Conservation (phyloP, 2,113 vertebrate species). For the Mormyrus lacerda region DNA sequence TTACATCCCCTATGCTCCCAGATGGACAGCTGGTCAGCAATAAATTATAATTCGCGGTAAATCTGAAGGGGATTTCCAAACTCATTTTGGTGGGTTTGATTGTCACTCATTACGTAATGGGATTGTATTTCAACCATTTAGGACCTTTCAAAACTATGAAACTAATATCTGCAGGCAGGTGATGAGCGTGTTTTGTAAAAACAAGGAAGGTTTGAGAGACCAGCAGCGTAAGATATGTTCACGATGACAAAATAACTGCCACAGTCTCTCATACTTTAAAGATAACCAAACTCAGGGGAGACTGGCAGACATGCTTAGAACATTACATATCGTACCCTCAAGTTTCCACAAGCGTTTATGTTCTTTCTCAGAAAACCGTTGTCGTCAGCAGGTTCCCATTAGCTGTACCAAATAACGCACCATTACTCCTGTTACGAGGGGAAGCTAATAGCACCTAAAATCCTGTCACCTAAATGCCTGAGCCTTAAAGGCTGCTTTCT, state of each 20-base stretch:
- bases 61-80: not conserved
- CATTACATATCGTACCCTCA: not conserved
- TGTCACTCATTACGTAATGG: not conserved
- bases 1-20: not conserved
- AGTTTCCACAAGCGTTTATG: not conserved
- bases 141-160: not conserved
- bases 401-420: not conserved
- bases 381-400: not conserved
- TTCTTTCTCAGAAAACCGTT: not conserved
- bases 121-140: not conserved
- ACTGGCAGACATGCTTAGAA: not conserved
- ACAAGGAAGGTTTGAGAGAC: not conserved
- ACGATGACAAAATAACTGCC: not conserved
- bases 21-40: not conserved
- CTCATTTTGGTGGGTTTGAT: not conserved
- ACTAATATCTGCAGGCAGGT: not conserved
- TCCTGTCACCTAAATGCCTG: not conserved
- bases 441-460: not conserved
- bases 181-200: conserved; percentile 1
- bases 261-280: not conserved
- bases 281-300: not conserved
- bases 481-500: not conserved
- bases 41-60: not conserved
- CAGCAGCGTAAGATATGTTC: not conserved
- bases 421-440: not conserved